These are phyloP conservation scores for Scolanthus callimorphus DNA, from an alignment of 92 coral and sea anemone species.

Conservation along the genomic window DNA sequence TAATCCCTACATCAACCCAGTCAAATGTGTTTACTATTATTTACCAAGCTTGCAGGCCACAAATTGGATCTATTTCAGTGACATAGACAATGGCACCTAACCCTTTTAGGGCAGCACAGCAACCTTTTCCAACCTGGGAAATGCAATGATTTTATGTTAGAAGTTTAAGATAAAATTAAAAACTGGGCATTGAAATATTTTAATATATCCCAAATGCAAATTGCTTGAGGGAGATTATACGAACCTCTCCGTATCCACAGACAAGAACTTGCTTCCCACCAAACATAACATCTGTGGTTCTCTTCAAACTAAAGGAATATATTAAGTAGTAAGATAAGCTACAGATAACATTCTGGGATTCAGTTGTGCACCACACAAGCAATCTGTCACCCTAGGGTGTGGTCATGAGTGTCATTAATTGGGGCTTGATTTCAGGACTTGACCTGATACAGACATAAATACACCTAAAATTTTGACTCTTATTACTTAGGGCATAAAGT, in stretches of 20 bases:
- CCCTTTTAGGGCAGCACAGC: slow-evolving; percentile 96
- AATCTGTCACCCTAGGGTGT: no score
- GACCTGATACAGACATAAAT: no score
- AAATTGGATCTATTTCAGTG: slow-evolving; percentile 98
- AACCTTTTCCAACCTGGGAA: slow-evolving; percentile 89
- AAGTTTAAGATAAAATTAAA: not conserved
- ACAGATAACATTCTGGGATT: no score
- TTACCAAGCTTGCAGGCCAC: slow-evolving; percentile 98
- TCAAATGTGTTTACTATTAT: no score
- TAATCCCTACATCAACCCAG: no score
- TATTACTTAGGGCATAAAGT: no score
- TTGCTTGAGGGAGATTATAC: no score
- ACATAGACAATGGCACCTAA: slow-evolving; percentile 95
- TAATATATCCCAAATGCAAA: not conserved
- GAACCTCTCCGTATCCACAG: slow-evolving; percentile 99
- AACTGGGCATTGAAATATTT: no score
- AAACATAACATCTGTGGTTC: slow-evolving; percentile 99
- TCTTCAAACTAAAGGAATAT: slow-evolving; percentile 67
- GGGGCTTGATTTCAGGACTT: no score
- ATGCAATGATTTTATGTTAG: not conserved
- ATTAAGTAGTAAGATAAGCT: not conserved
- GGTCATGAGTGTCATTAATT: not conserved
- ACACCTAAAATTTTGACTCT: no score
- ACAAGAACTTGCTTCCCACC: slow-evolving; percentile 99
- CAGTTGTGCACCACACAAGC: no score